Base-by-base conservation (phyloP, 2,113 vertebrate species). In the Elgaria multicarinata region DNA sequence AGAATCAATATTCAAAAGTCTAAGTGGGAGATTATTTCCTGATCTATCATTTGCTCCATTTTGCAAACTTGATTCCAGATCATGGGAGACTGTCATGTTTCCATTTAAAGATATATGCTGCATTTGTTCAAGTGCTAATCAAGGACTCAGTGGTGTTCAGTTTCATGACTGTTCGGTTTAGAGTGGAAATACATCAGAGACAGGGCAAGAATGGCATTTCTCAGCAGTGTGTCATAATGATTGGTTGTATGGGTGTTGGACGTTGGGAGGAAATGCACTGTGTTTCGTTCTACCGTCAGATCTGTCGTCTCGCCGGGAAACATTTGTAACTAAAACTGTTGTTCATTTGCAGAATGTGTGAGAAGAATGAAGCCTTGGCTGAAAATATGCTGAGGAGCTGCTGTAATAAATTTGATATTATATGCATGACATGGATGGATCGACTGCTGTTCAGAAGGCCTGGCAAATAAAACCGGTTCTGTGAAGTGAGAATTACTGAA, bases 281-380 rank as follows among this genome's bases (percentile, higher is more conserved):
- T 74, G 84, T 93, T 96, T 93, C 55, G 28, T 93, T 88, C 93
- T 92, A 0, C 91, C 94, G 91, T 93, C 91, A 90, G 86, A 83
- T 95, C 91, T 33, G 81, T 92, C 93, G 89, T 92, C 92, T 96
- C 96, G n/a, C 53, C 10, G 95, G 96, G 97, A 97, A 93, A 93
- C 96, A 97, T 97, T 97, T 96, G 92, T 96, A 96, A 97, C 93
- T 93, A 92, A 96, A 95, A 93, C 90, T 94, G 93, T 92, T 94
- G 92, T 92, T 97, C 94, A 91, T 91, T 93, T 94, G 93, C 94
- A 95, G 94, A 90, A 91, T 90, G 87, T 90, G 79, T 78, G 93
- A 95, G 93, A 96, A 94, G 95, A 96, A 96, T 91, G 93, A 88
- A 93, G 91, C 87, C 94, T 89, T 58, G 91, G 88, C 91, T 93